Base-by-base conservation (phyloP, 2,797 vertebrate species). In the Melanotaenia maccullochi region DNA sequence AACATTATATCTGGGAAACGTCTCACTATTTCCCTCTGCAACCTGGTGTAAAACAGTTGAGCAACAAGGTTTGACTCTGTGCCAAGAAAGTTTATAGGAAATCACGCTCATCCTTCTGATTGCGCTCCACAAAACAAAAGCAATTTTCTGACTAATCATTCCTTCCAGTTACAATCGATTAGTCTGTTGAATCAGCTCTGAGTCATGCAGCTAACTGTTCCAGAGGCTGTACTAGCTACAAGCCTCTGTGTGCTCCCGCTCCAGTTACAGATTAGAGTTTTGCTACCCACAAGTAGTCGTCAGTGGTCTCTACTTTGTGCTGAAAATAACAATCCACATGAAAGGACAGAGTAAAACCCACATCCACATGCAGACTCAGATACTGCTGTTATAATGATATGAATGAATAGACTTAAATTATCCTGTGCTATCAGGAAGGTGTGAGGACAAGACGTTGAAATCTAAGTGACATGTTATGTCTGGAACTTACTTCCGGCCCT, bases 401-500 rank as follows among this genome's bases (percentile, higher is more conserved):
- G 1, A 18, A 9, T 75, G 62, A 71, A 68, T 71, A 60, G 68
- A 78, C 11, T 35, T 3, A 13, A n/a, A n/a, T 78, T 75, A 68
- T 14, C 13, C 7, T n/a, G 16, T 32, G 28, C 11, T 32, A n/a
- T 35, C 35, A 63, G 36, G 11, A 63, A 65, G 22, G 52, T 38
- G 28, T 32, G 16, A 61, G 30, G 47, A 30, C 49, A 68, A 18
- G 28, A 32, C 64, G 54, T 76, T 28, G 28, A 20, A 73, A 60
- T 65, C 44, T 30, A 28, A 22, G 20, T 67, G 11, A 28, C 8
- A 30, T 57, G 30, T 9, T 22, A 61, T 8, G 13, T 51, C 4
- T 52, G 35, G 57, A 38, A 90, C 91, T 90, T 90, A 92, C 91
- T 84, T 85, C 18, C 59, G 84, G 58, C 74, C 62, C 71, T 84